Percentiles rank a stretch among this genome's conserved stretches.
Conservation (phyloP, 2,888 invertebrate genomes). For the Nephrotoma guestfalica region DNA sequence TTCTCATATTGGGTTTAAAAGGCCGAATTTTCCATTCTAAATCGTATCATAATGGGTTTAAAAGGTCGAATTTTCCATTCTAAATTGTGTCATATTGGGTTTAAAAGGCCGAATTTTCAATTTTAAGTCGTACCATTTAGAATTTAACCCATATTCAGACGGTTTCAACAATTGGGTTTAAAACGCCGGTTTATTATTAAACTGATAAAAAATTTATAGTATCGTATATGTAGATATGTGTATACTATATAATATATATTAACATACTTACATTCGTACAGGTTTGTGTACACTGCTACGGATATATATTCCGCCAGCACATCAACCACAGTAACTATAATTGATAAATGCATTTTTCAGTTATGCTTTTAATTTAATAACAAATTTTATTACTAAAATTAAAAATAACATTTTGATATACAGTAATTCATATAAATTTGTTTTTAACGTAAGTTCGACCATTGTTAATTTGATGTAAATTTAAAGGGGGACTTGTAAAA, state of each 20-base stretch:
- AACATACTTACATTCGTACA: background rate
- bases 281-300: background rate
- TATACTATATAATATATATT: background rate
- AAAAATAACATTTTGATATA: background rate
- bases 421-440: background rate
- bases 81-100: background rate
- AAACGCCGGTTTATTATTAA: no score
- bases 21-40: background rate
- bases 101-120: background rate
- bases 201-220: background rate
- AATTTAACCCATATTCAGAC: no score
- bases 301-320: background rate
- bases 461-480: background rate
- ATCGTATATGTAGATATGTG: background rate
- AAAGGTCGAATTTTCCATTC: background rate
- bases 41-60: background rate
- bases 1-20: background rate
- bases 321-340: background rate
- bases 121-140: background rate
- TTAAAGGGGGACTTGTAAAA: background rate
- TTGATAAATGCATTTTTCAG: background rate
- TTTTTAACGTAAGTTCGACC: background rate
- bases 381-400: background rate
- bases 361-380: background rate
- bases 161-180: no score